These are phyloP conservation scores for Tetrao urogallus DNA, from an alignment of 2,113 vertebrate genomes.

Conservation along the genomic window DNA sequence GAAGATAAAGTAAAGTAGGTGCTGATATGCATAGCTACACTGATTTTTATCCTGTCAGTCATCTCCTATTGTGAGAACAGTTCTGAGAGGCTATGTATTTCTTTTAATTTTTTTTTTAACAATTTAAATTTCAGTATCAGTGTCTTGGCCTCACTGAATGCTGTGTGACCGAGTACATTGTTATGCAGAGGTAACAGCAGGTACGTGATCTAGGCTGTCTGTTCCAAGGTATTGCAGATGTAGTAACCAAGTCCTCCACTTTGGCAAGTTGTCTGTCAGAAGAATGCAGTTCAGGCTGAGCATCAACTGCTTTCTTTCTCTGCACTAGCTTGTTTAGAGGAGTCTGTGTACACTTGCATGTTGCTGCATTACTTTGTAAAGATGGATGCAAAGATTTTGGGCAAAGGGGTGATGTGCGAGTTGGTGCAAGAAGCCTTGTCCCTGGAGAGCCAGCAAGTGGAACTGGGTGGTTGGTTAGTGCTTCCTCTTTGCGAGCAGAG, in stretches of 20 bases:
- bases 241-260: not conserved
- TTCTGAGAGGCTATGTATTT: not conserved
- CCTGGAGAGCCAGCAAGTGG: too few relatives aligned
- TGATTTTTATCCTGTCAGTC: not conserved
- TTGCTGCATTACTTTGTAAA: fast-evolving
- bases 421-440: not conserved
- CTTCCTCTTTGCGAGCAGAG: fast-evolving
- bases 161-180: too few relatives aligned
- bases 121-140: not conserved
- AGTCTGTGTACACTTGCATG: fast-evolving
- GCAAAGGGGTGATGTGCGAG: fast-evolving
- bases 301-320: fast-evolving
- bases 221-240: not conserved
- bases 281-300: not conserved
- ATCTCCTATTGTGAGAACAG: not conserved
- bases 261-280: not conserved
- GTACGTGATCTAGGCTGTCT: not conserved
- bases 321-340: not conserved
- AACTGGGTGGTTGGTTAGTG: too few relatives aligned
- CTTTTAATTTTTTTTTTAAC: not conserved
- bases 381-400: not conserved
- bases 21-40: not conserved
- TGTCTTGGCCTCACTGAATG: not conserved
- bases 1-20: not conserved
- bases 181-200: not conserved